phyloP scores from a whole-genome alignment of 2,113 vertebrate genomes.

The Micromys minutus region DNA sequence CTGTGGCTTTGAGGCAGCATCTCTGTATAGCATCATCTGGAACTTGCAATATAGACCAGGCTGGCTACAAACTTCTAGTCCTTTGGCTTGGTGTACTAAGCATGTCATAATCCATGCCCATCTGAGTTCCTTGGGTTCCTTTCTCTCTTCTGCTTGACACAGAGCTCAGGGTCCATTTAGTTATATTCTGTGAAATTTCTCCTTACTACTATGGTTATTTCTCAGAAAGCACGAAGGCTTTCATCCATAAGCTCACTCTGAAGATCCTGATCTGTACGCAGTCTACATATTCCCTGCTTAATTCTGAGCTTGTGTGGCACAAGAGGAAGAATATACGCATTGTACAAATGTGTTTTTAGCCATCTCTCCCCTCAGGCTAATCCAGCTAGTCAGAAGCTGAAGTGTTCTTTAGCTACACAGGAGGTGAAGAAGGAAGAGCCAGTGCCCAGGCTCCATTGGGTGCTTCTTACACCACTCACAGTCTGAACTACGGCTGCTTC shows the following conservation, averaged over 20 bases:
- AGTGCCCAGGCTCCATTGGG: slow-evolving; percentile 11
- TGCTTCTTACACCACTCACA: slow-evolving; percentile 5
- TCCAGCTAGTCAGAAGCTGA: slow-evolving; percentile 3
- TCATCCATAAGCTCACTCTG: neutral
- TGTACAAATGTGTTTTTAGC: neutral
- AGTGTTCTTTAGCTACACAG: neutral
- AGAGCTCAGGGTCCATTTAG: neutral
- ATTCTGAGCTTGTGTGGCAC: slow-evolving; percentile 16
- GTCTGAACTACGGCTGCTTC: slow-evolving; percentile 42
- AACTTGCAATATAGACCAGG: neutral
- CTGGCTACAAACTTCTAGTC: neutral
- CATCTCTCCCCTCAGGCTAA: neutral
- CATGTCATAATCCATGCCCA: neutral
- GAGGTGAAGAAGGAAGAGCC: neutral
- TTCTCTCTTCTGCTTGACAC: neutral
- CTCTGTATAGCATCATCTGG: neutral
- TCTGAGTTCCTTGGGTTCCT: neutral
- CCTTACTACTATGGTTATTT: neutral
- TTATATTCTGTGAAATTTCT: neutral
- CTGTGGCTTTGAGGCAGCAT: neutral
- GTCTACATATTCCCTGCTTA: slow-evolving; percentile 11
- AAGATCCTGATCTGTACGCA: slow-evolving; percentile 6
- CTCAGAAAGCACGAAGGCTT: neutral
- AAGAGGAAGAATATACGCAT: neutral
- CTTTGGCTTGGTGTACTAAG: neutral